phyloP scores from a whole-genome alignment of 2,797 vertebrate genomes.

The Aphelocoma californica region DNA sequence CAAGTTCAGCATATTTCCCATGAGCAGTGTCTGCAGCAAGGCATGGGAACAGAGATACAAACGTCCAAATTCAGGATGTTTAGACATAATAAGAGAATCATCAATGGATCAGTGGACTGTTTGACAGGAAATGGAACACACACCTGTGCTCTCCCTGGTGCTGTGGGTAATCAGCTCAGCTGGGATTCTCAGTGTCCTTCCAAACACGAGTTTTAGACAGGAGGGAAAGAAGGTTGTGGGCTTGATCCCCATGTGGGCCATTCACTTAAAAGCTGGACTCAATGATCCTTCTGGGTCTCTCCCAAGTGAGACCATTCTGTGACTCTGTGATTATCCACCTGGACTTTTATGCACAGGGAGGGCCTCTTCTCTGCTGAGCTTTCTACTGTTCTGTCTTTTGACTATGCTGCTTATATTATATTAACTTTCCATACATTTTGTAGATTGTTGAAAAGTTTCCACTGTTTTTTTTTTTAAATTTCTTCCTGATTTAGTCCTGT shows the following conservation, averaged over 20 bases:
- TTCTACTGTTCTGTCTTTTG: not conserved
- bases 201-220: not conserved
- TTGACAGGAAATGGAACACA: not conserved
- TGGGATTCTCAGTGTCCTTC: not conserved
- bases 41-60: not conserved
- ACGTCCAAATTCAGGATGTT: not conserved
- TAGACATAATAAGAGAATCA: not conserved
- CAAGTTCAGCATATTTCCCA: accelerated
- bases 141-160: not conserved
- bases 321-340: not conserved
- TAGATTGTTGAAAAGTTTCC: not conserved
- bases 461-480: not conserved
- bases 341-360: not conserved
- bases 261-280: not conserved
- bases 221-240: not conserved
- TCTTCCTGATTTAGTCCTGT: not conserved
- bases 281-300: not conserved
- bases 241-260: not conserved
- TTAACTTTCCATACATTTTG: not conserved
- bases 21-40: not conserved
- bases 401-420: not conserved
- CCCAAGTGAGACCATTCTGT: not conserved
- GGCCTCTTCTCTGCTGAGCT: not conserved
- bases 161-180: not conserved
- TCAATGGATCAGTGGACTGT: not conserved